Conservation (phyloP, 2,113 vertebrate species). For the Rhinopithecus roxellana region DNA sequence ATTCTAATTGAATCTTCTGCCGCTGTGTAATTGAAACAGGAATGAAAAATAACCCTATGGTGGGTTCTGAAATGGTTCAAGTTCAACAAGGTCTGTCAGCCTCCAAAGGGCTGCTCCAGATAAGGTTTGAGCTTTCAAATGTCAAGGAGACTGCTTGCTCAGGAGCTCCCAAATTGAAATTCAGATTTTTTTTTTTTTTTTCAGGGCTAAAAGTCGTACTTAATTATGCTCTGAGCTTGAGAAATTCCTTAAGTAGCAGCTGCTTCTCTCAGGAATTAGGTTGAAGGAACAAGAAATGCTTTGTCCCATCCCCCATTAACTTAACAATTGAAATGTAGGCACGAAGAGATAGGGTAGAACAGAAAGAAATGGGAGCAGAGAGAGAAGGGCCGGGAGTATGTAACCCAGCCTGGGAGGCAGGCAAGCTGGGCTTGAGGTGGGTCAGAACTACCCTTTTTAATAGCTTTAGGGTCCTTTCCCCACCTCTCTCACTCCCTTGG, state of each 20-base stretch:
- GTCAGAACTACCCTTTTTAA: not conserved
- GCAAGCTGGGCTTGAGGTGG: accelerated
- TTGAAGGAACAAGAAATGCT: not conserved
- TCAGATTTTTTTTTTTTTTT: not conserved
- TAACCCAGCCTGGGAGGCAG: not conserved
- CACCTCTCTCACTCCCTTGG: not conserved
- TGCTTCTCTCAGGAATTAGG: not conserved
- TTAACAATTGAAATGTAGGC: not conserved
- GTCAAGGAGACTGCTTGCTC: slow-evolving; percentile 10
- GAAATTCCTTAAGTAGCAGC: slow-evolving; percentile 32
- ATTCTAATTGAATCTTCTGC: slow-evolving; percentile 37
- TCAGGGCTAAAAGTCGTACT: slow-evolving; percentile 21
- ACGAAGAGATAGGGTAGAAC: not conserved
- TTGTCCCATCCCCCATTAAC: not conserved
- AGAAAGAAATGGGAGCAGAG: not conserved
- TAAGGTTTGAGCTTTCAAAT: not conserved
- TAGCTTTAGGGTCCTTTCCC: not conserved
- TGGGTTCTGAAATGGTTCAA: not conserved
- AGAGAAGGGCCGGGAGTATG: not conserved
- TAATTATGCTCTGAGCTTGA: slow-evolving; percentile 33
- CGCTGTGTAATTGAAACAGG: not conserved
- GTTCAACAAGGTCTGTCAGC: slow-evolving; percentile 12
- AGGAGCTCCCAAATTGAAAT: slow-evolving; percentile 51
- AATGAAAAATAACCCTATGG: not conserved
- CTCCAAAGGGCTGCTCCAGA: not conserved